Percentiles rank a stretch among this genome's conserved stretches.
These are phyloP conservation scores for Apis laboriosa DNA, from an alignment of 1,140 invertebrate genomes.

Conservation along the genomic window DNA sequence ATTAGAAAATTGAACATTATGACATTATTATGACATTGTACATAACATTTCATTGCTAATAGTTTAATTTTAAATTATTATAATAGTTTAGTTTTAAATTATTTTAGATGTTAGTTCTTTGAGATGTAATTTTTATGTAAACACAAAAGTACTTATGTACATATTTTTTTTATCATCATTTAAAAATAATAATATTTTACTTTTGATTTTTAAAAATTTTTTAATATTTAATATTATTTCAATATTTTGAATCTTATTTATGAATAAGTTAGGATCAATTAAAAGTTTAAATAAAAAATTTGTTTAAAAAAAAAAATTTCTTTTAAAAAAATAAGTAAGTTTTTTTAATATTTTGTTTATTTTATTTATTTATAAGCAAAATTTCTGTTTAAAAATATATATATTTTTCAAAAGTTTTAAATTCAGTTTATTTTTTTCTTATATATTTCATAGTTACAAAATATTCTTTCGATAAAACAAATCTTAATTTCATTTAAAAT, in stretches of 20 bases:
- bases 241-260: neutral
- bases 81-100: no score
- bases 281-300: neutral
- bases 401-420: no score
- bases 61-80: no score
- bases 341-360: no score
- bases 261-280: no score
- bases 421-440: neutral
- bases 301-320: no score
- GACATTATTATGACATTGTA: neutral
- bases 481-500: neutral
- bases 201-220: neutral
- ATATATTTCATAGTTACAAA: neutral
- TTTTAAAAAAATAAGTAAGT: neutral
- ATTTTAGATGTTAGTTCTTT: neutral
- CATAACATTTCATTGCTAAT: neutral
- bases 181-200: neutral
- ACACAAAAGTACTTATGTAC: no score
- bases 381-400: neutral
- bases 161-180: neutral
- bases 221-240: no score
- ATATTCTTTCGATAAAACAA: neutral
- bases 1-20: neutral
- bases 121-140: neutral
- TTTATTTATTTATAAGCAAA: neutral